Conservation (phyloP, 2,888 invertebrate genomes). For the Atethmia centrago region DNA sequence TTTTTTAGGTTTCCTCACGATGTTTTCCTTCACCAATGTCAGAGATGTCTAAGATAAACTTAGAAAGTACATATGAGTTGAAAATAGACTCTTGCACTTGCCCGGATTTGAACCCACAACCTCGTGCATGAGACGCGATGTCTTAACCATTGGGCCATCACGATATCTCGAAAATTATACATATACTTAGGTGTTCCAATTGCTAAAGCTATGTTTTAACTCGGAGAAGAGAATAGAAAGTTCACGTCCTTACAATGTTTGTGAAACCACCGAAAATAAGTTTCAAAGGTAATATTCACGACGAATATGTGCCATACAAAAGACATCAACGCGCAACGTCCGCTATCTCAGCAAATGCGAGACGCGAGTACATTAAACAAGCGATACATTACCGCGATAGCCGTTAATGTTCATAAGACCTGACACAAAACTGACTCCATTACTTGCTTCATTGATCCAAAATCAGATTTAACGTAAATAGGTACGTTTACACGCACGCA, state of each 20-base stretch:
- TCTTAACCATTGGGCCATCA: background rate
- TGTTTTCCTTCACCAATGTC: background rate
- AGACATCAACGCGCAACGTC: slow-evolving; percentile 56
- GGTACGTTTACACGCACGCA: slow-evolving; percentile 31
- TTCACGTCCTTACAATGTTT: background rate
- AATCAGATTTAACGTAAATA: slow-evolving; percentile 21
- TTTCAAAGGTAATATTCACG: background rate
- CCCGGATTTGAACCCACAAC: background rate
- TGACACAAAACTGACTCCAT: slow-evolving; percentile 22
- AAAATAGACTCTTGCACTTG: background rate
- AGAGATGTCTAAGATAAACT: background rate
- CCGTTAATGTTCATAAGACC: slow-evolving; percentile 8
- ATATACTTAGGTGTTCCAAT: background rate
- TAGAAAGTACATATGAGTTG: background rate
- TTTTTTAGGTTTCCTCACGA: background rate
- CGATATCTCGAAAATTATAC: background rate
- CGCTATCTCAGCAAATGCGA: background rate
- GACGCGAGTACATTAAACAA: slow-evolving; percentile 12
- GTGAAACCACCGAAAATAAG: background rate
- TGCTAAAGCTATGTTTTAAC: too few relatives aligned
- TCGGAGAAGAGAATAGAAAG: background rate
- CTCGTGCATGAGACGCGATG: background rate
- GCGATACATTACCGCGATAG: slow-evolving; percentile 14
- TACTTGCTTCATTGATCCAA: slow-evolving; percentile 32
- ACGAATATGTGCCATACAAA: slow-evolving; percentile 38